Base-by-base conservation (phyloP, 2,113 vertebrate genomes). In the Parus major region DNA sequence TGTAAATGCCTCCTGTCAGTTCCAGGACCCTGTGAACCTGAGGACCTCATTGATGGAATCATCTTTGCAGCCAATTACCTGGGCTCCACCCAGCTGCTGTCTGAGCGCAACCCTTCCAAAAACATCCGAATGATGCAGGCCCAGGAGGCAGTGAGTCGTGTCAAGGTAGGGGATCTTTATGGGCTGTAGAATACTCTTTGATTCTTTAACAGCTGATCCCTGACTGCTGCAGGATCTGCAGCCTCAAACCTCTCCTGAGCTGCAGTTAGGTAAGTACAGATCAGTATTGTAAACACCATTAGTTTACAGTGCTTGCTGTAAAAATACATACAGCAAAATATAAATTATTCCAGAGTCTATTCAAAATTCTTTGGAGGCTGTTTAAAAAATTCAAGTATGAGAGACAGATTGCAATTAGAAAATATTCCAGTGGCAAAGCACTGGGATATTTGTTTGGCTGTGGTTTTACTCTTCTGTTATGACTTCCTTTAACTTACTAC, bases 121-220 rank as follows among this genome's bases (percentile, higher is more conserved):
- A 99, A 99, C 98, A 99, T 99, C 90, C 97, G 99, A 4, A 99
- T 99, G 99, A 99, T 99, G 99, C 99, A 99, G 95, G 99, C 99
- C 1, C 99, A 99, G 93, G 99, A 99, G 93, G 99, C 99, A 0
- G 99, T 99, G 91, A 99, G 99, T 96, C 98, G 99, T 82, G 99
- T 99, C 95, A 99, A 99, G 99, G 99, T 99, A 98, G 77, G 70
- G 44, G 3, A 16, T 16, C 52, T 11, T 25, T 28, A 3, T 15
- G 41, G 13, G 29, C 44, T 47, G 7, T 16, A 31, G 33, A 80
- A 65, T 36, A 18, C 29, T 20, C 33, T 59, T 65, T 50, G 33
- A 12, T 42, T 60, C 55, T 78, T 36, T 29, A 23, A 21, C 47
- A 75, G 68, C 9, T 53, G 17, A 9, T 39, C 57, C 83, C 47